These are phyloP conservation scores for Drosophila santomea DNA, from an alignment of 1,140 invertebrate species.

Conservation along the genomic window DNA sequence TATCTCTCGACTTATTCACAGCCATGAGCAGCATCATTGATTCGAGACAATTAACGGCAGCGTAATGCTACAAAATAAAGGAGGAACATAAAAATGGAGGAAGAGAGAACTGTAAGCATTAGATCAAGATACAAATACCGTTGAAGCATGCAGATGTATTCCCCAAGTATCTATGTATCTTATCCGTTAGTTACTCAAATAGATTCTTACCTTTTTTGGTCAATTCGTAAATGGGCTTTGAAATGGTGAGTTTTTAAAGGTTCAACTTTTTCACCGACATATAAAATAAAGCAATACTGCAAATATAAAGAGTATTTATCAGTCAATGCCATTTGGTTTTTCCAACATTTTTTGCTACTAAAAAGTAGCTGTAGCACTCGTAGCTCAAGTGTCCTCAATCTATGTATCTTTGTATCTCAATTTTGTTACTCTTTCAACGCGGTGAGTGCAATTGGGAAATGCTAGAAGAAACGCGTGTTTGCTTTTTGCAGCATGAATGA, in stretches of 20 bases:
- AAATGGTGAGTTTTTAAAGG: background rate
- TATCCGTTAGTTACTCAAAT: background rate
- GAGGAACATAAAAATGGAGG: constrained; percentile 16
- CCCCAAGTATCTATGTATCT: too few species aligned
- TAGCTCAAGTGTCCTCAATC: constrained; percentile 37
- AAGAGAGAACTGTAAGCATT: constrained; percentile 2
- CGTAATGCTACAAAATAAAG: constrained; percentile 9
- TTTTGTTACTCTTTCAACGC: constrained; percentile 32
- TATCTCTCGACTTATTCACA: constrained; percentile 5
- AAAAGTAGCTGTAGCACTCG: constrained; percentile 19
- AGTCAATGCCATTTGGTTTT: background rate
- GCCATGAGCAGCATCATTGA: constrained; percentile 34
- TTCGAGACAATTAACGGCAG: constrained; percentile 45
- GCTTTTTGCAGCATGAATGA: constrained; percentile 70
- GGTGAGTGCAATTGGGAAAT: constrained; percentile 59
- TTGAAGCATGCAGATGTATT: constrained; percentile 29
- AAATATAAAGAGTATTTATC: background rate
- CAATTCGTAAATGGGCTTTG: background rate
- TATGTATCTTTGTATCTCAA: constrained; percentile 49
- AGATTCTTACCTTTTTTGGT: background rate
- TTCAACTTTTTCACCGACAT: too few species aligned
- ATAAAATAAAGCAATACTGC: background rate
- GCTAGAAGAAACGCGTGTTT: constrained; percentile 47
- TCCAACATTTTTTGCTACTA: constrained; percentile 2
- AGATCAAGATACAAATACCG: constrained; percentile 35